Conservation (phyloP, 2,797 vertebrate genomes). For the Onychomys arenicola region DNA sequence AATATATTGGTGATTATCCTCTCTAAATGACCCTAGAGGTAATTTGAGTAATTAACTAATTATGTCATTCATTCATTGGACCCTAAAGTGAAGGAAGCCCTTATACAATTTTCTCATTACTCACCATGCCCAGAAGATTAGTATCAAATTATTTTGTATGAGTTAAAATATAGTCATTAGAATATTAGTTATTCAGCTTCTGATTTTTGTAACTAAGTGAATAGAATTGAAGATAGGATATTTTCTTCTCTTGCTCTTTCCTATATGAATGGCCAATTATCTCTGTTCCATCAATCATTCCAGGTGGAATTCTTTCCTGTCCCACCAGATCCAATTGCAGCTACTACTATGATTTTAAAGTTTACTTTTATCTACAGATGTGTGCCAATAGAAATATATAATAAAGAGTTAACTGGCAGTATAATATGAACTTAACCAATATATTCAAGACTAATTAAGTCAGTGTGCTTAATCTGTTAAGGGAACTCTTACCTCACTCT, state of each 20-base stretch:
- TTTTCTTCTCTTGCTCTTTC: neutral
- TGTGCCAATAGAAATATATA: neutral
- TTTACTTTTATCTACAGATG: neutral
- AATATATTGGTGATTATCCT: neutral
- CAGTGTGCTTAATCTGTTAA: neutral
- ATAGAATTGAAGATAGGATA: neutral
- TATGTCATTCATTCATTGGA: neutral
- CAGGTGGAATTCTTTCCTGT: accelerated
- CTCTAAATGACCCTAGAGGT: neutral
- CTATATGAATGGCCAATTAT: neutral
- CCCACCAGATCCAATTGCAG: neutral
- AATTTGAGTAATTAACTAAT: neutral
- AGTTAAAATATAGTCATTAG: neutral
- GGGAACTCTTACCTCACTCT: neutral
- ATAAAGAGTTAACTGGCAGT: neutral
- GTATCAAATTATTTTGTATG: neutral
- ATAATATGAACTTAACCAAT: neutral
- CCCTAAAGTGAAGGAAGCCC: neutral
- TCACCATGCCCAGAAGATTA: neutral
- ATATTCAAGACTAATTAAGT: neutral
- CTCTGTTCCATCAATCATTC: neutral
- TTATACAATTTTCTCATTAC: neutral
- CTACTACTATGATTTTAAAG: neutral
- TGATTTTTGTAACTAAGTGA: neutral
- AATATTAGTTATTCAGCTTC: neutral